Conservation (phyloP, 2,797 vertebrate genomes). For the Melopsittacus undulatus region DNA sequence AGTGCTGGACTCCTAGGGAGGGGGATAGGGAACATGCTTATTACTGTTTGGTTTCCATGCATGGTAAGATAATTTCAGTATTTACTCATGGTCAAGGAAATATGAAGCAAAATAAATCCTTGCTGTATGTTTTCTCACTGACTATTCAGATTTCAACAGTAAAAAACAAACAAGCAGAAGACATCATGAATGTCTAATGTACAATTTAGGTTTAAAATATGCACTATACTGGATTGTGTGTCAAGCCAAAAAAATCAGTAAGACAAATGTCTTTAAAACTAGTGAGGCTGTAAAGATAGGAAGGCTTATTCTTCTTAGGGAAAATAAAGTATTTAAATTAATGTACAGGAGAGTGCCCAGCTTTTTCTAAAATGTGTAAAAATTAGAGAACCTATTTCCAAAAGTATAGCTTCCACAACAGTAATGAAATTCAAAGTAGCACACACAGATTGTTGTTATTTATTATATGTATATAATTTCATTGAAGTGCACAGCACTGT, state of each 20-base stretch:
- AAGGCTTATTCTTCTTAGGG: background rate
- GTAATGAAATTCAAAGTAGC: constrained; percentile 59
- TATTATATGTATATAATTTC: constrained; percentile 59
- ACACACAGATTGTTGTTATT: constrained; percentile 53
- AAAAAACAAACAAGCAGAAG: background rate
- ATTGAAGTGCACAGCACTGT: constrained; percentile 30
- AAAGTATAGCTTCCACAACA: background rate
- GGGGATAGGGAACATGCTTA: constrained; percentile 30
- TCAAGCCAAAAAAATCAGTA: background rate
- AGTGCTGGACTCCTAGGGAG: constrained; percentile 25
- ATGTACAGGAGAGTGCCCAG: background rate
- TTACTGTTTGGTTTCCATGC: constrained; percentile 49
- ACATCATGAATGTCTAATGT: background rate
- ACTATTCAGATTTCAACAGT: constrained; percentile 4
- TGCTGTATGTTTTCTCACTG: background rate
- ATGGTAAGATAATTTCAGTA: constrained; percentile 30
- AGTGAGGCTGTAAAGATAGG: background rate
- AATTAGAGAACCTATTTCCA: constrained; percentile 33
- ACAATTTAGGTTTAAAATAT: background rate
- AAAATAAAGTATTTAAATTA: background rate
- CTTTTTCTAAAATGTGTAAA: constrained; percentile 7
- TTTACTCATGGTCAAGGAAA: constrained; percentile 48
- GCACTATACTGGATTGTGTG: background rate
- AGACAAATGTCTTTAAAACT: background rate
- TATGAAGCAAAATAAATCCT: constrained; percentile 16